Percentiles rank a stretch among this genome's conserved stretches.
These are phyloP conservation scores for Drosophila eugracilis DNA, from an alignment of 1,140 invertebrate species.

Conservation along the genomic window DNA sequence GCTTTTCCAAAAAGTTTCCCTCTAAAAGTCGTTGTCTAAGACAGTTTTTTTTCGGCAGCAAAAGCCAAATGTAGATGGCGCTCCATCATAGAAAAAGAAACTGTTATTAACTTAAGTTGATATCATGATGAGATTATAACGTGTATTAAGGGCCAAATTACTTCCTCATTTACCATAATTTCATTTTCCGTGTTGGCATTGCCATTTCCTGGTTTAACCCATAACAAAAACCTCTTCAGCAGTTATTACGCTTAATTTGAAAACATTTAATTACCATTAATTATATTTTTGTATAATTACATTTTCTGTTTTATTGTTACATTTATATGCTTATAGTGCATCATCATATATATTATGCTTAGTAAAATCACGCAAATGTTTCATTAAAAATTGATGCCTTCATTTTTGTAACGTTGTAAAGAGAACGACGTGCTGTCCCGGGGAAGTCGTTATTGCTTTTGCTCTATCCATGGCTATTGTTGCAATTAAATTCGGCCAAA, in stretches of 20 bases:
- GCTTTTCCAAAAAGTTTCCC: slow-evolving; percentile 16
- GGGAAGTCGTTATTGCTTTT: slow-evolving; percentile 23
- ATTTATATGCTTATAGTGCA: slow-evolving; percentile 47
- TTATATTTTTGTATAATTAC: slow-evolving; percentile 82
- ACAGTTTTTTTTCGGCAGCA: background rate
- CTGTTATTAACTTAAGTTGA: background rate
- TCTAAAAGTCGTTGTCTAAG: slow-evolving; percentile 17
- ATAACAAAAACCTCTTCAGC: slow-evolving; percentile 10
- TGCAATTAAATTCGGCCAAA: slow-evolving; percentile 47
- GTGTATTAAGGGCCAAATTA: slow-evolving; percentile 7
- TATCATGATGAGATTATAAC: background rate
- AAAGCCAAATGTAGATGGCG: slow-evolving; percentile 47
- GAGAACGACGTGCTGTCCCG: slow-evolving; percentile 28
- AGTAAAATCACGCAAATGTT: slow-evolving; percentile 79
- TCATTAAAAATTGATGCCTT: slow-evolving; percentile 73
- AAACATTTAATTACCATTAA: slow-evolving; percentile 74
- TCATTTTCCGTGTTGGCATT: slow-evolving; percentile 4
- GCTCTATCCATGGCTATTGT: slow-evolving; percentile 35
- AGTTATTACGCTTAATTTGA: slow-evolving; percentile 74
- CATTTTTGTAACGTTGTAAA: slow-evolving; percentile 57
- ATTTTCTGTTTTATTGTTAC: slow-evolving; percentile 72
- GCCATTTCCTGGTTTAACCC: slow-evolving; percentile 3
- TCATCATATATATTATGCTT: slow-evolving; percentile 70
- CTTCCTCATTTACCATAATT: slow-evolving; percentile 25
- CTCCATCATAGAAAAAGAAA: background rate